These are phyloP conservation scores for Hemichromis elongatus DNA, from an alignment of 2,113 vertebrate species.

Conservation along the genomic window DNA sequence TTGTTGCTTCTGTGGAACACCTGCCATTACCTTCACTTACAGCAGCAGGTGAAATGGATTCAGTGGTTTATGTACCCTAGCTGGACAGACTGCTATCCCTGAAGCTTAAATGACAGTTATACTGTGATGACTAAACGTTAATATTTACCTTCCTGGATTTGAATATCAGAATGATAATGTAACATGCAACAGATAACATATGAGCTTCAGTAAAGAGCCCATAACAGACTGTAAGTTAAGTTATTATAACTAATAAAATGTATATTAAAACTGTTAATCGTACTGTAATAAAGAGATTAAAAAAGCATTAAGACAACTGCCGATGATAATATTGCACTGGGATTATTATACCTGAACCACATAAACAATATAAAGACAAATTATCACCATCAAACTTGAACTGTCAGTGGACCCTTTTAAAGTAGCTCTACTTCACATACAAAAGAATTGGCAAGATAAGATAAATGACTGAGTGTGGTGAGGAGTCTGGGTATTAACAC, in stretches of 20 bases:
- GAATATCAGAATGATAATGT: background rate
- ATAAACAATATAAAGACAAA: background rate
- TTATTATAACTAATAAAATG: background rate
- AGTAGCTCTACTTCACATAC: rapidly evolving
- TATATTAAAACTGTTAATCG: background rate
- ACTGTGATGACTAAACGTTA: background rate
- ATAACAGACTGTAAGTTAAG: background rate
- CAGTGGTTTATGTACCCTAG: background rate
- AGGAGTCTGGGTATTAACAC: background rate
- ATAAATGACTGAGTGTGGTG: background rate
- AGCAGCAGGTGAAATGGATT: rapidly evolving
- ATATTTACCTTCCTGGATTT: background rate
- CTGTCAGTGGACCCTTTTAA: background rate
- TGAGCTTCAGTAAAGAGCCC: background rate
- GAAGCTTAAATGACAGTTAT: background rate
- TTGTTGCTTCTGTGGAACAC: background rate
- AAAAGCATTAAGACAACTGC: rapidly evolving
- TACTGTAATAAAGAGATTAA: background rate
- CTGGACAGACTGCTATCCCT: background rate
- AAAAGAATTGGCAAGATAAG: background rate
- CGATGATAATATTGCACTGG: background rate
- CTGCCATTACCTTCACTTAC: rapidly evolving
- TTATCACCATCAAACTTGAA: background rate
- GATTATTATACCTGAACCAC: background rate
- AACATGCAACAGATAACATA: background rate